Evolutionary conservation across 1,140 invertebrate species (phyloP).

Genomic region (Campoletis sonorensis): DNA sequence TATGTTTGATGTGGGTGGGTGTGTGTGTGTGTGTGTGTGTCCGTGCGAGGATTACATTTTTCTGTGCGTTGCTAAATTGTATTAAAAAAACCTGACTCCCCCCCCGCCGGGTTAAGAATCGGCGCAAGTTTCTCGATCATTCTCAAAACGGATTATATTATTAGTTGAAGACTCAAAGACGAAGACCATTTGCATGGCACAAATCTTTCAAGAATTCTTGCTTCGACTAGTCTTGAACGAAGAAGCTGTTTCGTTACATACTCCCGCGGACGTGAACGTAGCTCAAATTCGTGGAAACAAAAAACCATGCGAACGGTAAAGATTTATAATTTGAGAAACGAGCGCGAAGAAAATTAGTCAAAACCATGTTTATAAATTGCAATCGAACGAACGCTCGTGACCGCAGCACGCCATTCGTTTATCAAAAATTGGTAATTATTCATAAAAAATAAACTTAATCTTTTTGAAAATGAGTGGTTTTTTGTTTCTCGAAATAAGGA

Average conservation of each 20-base stretch:
- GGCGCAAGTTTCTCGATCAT: too few species aligned
- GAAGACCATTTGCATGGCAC: too few species aligned
- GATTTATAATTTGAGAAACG: slow-evolving; percentile 8
- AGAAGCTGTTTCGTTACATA: slow-evolving; percentile 56
- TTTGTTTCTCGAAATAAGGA: not conserved
- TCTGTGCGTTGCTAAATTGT: not conserved
- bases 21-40: not conserved
- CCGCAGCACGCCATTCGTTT: too few species aligned
- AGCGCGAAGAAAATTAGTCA: not conserved
- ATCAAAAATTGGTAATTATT: too few species aligned
- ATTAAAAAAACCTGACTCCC: not conserved
- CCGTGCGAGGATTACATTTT: not conserved
- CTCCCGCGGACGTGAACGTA: slow-evolving; percentile 31
- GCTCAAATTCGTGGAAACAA: slow-evolving; percentile 55
- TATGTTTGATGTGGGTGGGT: not conserved
- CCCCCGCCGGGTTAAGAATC: too few species aligned
- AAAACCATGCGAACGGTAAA: not conserved
- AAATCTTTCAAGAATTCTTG: too few species aligned
- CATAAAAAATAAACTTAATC: too few species aligned
- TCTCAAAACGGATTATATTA: slow-evolving; percentile 28
- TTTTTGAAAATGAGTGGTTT: too few species aligned
- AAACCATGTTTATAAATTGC: not conserved
- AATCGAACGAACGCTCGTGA: too few species aligned
- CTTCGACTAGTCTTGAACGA: not conserved
- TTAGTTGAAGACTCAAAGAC: not conserved